Conservation (phyloP, 2,888 invertebrate genomes). For the Andrena minutula region DNA sequence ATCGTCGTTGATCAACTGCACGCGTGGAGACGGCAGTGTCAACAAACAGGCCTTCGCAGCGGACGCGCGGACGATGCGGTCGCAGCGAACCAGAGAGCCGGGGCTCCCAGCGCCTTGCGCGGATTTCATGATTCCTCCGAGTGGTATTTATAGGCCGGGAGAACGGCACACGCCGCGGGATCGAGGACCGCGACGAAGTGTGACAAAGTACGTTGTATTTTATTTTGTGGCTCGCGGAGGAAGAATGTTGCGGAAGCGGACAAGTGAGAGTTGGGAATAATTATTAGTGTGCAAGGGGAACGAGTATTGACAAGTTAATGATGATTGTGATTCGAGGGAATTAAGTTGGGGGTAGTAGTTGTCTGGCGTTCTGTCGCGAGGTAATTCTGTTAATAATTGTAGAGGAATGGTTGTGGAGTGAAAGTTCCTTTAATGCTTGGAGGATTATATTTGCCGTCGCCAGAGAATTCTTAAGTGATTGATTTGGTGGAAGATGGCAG, state of each 20-base stretch:
- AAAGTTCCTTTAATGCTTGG: no score
- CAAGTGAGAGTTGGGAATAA: no score
- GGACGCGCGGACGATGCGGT: background rate
- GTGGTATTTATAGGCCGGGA: conserved; percentile 25
- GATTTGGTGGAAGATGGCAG: background rate
- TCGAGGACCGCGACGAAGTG: background rate
- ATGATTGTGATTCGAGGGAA: no score
- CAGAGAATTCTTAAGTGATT: background rate
- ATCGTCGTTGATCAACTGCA: conserved; percentile 56
- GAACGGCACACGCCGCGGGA: background rate
- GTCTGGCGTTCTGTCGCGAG: no score
- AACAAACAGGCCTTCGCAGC: conserved; percentile 5
- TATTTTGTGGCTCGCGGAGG: no score
- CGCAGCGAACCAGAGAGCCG: background rate
- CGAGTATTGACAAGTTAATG: no score
- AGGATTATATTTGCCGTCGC: background rate
- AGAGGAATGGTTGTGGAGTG: no score
- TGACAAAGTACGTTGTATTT: background rate
- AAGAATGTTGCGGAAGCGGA: no score
- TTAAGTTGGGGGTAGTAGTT: no score
- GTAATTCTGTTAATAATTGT: no score
- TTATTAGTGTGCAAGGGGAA: no score
- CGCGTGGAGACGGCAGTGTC: conserved; percentile 22
- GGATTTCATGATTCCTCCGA: conserved; percentile 13
- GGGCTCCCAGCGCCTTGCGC: background rate